A percentile compares a stretch with the other conserved stretches of the same genome.
These are phyloP conservation scores for Melikaiella ostensackeni DNA, from an alignment of 2,888 invertebrate genomes.

Conservation along the genomic window DNA sequence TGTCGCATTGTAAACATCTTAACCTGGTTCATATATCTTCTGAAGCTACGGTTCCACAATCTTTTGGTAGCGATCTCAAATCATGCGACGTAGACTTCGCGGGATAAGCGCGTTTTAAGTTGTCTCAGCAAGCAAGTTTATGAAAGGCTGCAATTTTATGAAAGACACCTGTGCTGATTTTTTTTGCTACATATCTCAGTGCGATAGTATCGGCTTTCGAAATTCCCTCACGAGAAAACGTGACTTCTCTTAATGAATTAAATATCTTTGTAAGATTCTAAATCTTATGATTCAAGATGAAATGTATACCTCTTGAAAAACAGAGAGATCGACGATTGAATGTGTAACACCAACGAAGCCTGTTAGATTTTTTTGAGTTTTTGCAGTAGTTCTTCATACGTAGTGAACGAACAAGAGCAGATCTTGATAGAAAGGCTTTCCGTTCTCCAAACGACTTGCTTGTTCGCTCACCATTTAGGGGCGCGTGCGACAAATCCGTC, in stretches of 20 bases:
- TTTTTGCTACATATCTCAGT: slow-evolving; percentile 21
- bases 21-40: slow-evolving; percentile 1
- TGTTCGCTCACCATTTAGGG: slow-evolving; percentile 68
- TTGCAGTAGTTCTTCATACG: slow-evolving; percentile 62
- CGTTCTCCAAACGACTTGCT: slow-evolving; percentile 42
- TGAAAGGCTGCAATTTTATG: slow-evolving; percentile 44
- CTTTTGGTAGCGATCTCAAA: slow-evolving; percentile 64
- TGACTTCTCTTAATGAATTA: background rate
- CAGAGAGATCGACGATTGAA: slow-evolving; percentile 1
- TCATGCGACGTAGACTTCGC: slow-evolving; percentile 50
- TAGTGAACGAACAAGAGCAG: slow-evolving; percentile 45
- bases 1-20: background rate
- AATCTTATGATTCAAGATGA: background rate
- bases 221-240: background rate
- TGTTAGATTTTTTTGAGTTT: slow-evolving; percentile 60
- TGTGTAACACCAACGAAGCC: slow-evolving; percentile 23
- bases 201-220: slow-evolving; percentile 32
- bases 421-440: slow-evolving; percentile 50
- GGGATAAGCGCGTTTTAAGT: slow-evolving; percentile 62
- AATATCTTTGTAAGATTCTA: background rate
- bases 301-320: background rate
- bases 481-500: slow-evolving; percentile 72
- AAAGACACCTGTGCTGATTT: slow-evolving; percentile 37
- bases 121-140: slow-evolving; percentile 60
- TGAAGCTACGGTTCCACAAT: slow-evolving; percentile 53